Base-by-base conservation (phyloP, 2,888 invertebrate species). In the Podabrus alpinus region DNA sequence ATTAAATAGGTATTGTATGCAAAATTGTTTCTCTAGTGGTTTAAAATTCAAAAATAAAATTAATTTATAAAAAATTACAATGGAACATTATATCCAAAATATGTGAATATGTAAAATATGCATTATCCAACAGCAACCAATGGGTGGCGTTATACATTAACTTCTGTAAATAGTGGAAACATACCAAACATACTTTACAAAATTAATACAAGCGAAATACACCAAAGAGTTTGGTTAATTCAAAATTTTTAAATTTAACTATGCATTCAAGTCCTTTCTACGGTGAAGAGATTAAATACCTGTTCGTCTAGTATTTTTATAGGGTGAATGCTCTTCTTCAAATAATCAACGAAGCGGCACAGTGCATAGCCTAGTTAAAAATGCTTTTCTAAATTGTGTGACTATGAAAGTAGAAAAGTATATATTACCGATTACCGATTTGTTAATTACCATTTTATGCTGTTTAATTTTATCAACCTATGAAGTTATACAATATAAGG, bases 251-350 rank as follows among this genome's bases (percentile, higher is more conserved):
- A 45, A 45, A 45, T n/a, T 45, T 45, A 45, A 45, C 45, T 45
- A 45, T 45, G n/a, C 29, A 45, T 45, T 45, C 45, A n/a, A 45
- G 45, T 45, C 45, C 13, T n/a, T n/a, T 45, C 45, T 45, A 45
- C 45, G n/a, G 45, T 19, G 62, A 64, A 64, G 62, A 64, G 62
- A 64, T 64, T 64, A 64, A 64, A 64, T 64, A 64, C 62, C 62
- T 64, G 62, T 21, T 64, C 21, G 62, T 64, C 62, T 64, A 64
- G 62, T 64, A 64, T 64, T 64, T 64, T 64, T 64, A 64, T 64
- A 64, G 62, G 62, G 62, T 64, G 62, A 64, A 64, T 16, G 62
- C 62, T 64, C 62, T 64, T 64, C 62, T 64, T 64, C 62, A 64
- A 64, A 64, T 64, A 21, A 19, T 21, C 62, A 64, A 64, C 62